Evolutionary conservation across 2,797 vertebrate species (phyloP), one percentile per base, ranked within the genome.

Genomic region (Triplophysa bombifrons): DNA sequence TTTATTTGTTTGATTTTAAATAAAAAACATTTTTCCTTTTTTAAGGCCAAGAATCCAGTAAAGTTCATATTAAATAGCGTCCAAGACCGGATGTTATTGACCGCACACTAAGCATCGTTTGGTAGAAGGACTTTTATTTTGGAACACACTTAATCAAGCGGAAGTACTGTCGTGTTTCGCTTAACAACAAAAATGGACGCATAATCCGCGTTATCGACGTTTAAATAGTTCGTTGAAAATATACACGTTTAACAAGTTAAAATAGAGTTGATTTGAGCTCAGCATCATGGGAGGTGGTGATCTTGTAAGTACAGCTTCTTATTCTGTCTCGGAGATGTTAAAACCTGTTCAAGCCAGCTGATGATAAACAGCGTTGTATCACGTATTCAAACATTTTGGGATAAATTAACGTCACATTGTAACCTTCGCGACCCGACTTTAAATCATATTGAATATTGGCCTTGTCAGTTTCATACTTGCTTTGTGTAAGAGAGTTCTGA

Each of bases 281-380:
- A 46, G 8, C 34, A 55, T 64, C 58, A 79, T 65, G 76, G 60
- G 76, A 56, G 69, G 76, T 44, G 76, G 76, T 65, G 76, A 79
- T 19, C 76, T 79, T 79, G 76, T 79, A 65, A 72, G 76, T 79
- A 72, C 7, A 76, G 4, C 11, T 20, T 51, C 1, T 20, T 46
- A 17, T 11, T 44, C 50, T 50, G 14, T 55, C 4, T 20, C 4
- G 63, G 34, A 19, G 19, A n/a, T 9, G 30, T 27, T 11, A 41
- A 38, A 65, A 41, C 63, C 27, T 38, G 14, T n/a, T 22, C 22
- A 8, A 68, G 38, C 44, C 76, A n/a, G n/a, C 30, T 78, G 27
- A 50, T 61, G 46, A 16, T 13, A 46, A 30, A 1, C 11, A 30
- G 7, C 19, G 50, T 60, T 19, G 2, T 7, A 20, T 41, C 3